Evolutionary conservation across 1,140 invertebrate genomes (phyloP).

Genomic region (Scaptodrosophila lebanonensis): DNA sequence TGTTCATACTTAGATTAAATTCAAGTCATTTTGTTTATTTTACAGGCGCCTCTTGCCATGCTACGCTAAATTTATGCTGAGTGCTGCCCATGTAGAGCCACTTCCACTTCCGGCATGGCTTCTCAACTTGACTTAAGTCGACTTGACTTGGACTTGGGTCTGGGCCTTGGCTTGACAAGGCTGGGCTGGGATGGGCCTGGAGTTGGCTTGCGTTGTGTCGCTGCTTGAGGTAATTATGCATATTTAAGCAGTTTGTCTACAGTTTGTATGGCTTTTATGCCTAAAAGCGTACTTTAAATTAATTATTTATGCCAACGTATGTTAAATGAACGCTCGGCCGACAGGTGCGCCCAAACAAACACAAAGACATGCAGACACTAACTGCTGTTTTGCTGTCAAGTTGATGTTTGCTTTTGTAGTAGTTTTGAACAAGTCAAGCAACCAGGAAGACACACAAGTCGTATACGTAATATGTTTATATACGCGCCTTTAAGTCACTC

Average conservation of each 20-base stretch:
- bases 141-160: background rate
- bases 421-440: too few relatives aligned
- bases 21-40: constrained; percentile 31
- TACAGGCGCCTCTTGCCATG: constrained; percentile 1
- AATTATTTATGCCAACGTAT: constrained; percentile 74
- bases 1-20: constrained; percentile 18
- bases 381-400: constrained; percentile 45
- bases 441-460: background rate
- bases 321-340: too few relatives aligned
- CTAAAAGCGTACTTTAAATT: constrained; percentile 73
- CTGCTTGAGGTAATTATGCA: constrained; percentile 70
- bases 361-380: constrained; percentile 54
- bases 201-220: constrained; percentile 27
- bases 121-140: constrained; percentile 13
- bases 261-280: constrained; percentile 46
- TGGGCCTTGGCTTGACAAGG: background rate
- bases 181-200: constrained; percentile 10
- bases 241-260: constrained; percentile 75
- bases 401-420: constrained; percentile 11
- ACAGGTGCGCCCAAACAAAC: background rate
- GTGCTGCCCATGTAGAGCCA: constrained; percentile 24
- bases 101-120: constrained; percentile 29
- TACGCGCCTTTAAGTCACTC: constrained; percentile 19
- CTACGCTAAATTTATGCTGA: constrained; percentile 28
- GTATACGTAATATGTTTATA: constrained; percentile 33